These are phyloP conservation scores for Anarrhichthys ocellatus DNA, from an alignment of 2,113 vertebrate species.

Conservation along the genomic window DNA sequence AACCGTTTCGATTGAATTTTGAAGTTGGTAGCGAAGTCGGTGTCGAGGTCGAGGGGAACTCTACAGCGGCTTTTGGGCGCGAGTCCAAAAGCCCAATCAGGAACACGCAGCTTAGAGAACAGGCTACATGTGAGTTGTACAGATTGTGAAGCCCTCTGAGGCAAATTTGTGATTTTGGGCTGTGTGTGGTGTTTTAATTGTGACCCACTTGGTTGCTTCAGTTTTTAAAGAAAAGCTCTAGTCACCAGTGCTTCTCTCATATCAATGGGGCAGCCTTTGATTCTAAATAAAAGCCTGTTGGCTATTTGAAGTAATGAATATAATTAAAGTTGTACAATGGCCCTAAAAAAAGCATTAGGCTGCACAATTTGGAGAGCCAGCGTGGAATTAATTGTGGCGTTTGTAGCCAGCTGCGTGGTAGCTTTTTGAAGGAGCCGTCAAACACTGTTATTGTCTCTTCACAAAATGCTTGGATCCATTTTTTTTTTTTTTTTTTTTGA, in stretches of 20 bases:
- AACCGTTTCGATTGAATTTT: slow-evolving; percentile 40
- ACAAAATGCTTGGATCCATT: slow-evolving; percentile 36
- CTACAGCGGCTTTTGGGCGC: slow-evolving; percentile 15
- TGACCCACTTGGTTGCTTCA: slow-evolving; percentile 45
- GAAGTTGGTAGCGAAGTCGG: slow-evolving; percentile 38
- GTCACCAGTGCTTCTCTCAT: not conserved
- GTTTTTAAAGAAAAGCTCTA: not conserved
- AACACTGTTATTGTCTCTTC: slow-evolving; percentile 55
- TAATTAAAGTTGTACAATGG: slow-evolving; percentile 62
- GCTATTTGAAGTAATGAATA: slow-evolving; percentile 70
- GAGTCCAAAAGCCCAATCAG: slow-evolving; percentile 55
- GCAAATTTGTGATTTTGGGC: not conserved
- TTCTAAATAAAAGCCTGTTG: slow-evolving; percentile 52
- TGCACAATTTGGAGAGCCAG: slow-evolving; percentile 54
- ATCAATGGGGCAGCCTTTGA: slow-evolving; percentile 22
- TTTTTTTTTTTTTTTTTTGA: slow-evolving; percentile 6
- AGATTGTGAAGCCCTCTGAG: not conserved
- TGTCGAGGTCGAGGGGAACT: slow-evolving; percentile 9
- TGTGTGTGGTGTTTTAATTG: slow-evolving; percentile 55
- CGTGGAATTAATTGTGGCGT: slow-evolving; percentile 64
- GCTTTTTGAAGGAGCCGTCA: slow-evolving; percentile 58
- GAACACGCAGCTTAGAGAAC: slow-evolving; percentile 39
- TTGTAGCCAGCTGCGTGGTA: slow-evolving; percentile 54
- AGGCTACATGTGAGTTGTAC: slow-evolving; percentile 11
- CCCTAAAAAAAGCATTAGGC: slow-evolving; percentile 53